Evolutionary conservation across 2,888 invertebrate species (phyloP).

Genomic region (Chamaedrilus cognettii): DNA sequence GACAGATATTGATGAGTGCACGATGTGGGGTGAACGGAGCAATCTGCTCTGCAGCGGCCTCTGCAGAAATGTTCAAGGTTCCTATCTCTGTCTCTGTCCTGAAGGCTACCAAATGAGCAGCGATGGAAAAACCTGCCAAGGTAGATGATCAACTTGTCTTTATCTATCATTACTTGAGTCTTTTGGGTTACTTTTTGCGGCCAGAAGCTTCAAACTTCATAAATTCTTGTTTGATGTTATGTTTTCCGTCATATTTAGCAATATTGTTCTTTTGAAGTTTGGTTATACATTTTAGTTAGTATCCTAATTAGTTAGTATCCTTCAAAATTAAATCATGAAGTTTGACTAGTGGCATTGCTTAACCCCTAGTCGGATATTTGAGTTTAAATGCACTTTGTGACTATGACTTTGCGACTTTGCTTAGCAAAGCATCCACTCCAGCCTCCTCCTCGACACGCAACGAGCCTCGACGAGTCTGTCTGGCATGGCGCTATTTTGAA

Average conservation of each 20-base stretch:
- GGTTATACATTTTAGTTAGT: too few species aligned
- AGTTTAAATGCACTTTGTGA: too few species aligned
- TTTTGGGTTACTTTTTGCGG: too few species aligned
- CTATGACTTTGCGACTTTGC: too few species aligned
- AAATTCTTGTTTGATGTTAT: too few species aligned
- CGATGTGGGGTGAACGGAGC: slow-evolving; percentile 69
- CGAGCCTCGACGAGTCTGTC: neutral
- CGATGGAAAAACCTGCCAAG: slow-evolving; percentile 81
- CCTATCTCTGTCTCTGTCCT: slow-evolving; percentile 62
- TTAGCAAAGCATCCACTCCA: too few species aligned
- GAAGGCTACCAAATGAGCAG: slow-evolving; percentile 54
- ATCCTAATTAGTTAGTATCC: too few species aligned
- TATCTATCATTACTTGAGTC: neutral
- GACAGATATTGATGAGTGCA: slow-evolving; percentile 88
- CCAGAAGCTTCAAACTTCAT: too few species aligned
- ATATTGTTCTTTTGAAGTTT: too few species aligned
- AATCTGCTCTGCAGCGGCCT: slow-evolving; percentile 69
- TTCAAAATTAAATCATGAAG: too few species aligned
- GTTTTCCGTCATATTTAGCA: neutral
- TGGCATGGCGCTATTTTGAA: neutral
- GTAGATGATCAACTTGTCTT: slow-evolving; percentile 59
- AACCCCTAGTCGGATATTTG: too few species aligned
- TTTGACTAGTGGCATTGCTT: too few species aligned
- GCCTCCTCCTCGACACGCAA: neutral
- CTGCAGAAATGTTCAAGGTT: slow-evolving; percentile 85